Conservation (phyloP, 30 jellyfish, hydroid and myxozoan genomes). For the Nemopilema nomurai region DNA sequence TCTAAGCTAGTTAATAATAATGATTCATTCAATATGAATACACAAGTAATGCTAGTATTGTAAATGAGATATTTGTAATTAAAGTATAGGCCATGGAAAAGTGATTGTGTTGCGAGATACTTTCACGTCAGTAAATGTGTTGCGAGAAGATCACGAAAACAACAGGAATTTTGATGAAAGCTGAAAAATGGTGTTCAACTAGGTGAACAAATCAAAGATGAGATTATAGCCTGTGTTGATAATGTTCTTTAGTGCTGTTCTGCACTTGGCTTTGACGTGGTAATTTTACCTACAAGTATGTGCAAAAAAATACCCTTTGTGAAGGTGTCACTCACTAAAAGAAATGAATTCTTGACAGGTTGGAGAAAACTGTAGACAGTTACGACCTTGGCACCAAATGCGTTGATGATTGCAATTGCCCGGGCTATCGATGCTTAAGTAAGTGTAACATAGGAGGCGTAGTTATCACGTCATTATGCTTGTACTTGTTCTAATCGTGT, state of each 20-base stretch:
- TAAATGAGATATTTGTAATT: too few relatives aligned
- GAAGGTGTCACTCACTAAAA: background rate
- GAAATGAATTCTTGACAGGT: background rate
- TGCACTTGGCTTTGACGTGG: background rate
- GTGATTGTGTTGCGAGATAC: too few relatives aligned
- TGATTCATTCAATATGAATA: background rate
- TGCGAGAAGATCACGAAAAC: too few relatives aligned
- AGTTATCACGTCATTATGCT: background rate
- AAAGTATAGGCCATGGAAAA: too few relatives aligned
- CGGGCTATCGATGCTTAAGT: constrained; percentile 38
- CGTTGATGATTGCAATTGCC: constrained; percentile 20
- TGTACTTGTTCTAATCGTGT: background rate
- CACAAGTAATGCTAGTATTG: too few relatives aligned
- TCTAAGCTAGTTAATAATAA: background rate
- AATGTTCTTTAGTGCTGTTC: too few relatives aligned
- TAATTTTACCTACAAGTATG: background rate
- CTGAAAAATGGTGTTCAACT: too few relatives aligned
- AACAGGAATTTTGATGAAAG: too few relatives aligned
- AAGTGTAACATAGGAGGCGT: background rate
- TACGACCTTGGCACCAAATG: background rate
- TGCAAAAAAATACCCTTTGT: background rate
- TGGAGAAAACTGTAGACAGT: constrained; percentile 17
- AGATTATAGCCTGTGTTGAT: too few relatives aligned
- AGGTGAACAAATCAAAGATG: too few relatives aligned
- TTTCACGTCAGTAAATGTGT: too few relatives aligned